Conservation (phyloP, 35 echinoderm and acorn worm species). For the Heliocidaris erythrogramma region DNA sequence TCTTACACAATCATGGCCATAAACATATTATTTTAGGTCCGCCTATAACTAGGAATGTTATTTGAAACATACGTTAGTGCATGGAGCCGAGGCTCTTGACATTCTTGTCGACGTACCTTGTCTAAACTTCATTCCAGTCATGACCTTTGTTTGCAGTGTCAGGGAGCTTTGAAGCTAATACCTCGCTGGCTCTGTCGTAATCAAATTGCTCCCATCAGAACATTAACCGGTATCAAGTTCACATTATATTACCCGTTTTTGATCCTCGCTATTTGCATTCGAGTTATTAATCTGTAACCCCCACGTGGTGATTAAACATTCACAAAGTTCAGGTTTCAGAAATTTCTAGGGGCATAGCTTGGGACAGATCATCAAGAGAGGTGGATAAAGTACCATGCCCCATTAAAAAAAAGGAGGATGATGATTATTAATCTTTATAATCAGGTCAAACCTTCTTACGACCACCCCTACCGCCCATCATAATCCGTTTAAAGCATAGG, state of each 20-base stretch:
- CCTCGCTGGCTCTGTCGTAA: neutral
- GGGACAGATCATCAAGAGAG: neutral
- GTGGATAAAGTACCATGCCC: neutral
- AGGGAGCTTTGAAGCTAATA: neutral
- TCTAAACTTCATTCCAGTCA: neutral
- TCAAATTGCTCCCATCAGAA: neutral
- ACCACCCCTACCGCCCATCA: neutral
- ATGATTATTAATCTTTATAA: neutral
- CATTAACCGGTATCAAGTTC: neutral
- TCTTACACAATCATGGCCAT: neutral
- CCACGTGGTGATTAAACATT: neutral
- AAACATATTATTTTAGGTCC: neutral
- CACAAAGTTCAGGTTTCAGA: neutral
- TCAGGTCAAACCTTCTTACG: neutral
- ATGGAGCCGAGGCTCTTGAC: neutral
- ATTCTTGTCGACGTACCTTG: neutral
- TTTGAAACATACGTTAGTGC: neutral
- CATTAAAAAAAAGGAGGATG: no score
- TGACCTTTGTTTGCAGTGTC: neutral
- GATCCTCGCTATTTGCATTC: neutral
- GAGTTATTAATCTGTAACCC: neutral
- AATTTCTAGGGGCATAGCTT: neutral
- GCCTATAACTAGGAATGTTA: neutral
- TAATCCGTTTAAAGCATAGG: neutral
- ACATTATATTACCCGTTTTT: neutral